Percentiles rank a stretch among this genome's conserved stretches.
phyloP scores from a whole-genome alignment of 2,888 invertebrate genomes.

The Apoda limacodes region DNA sequence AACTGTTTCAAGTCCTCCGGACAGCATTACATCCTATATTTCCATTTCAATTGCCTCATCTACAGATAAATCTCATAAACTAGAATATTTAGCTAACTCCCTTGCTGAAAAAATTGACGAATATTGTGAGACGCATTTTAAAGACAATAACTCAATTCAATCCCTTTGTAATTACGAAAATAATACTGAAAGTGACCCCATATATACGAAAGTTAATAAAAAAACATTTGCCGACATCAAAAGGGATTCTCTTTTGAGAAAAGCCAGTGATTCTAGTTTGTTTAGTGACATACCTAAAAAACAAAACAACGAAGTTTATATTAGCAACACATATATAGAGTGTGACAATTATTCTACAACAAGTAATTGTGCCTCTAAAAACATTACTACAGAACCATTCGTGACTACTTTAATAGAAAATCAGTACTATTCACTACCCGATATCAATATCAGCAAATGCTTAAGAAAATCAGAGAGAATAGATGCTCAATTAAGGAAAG shows the following conservation, averaged over 20 bases:
- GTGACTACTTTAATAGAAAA: constrained; percentile 71
- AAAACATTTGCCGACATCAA: constrained; percentile 67
- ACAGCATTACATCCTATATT: constrained; percentile 64
- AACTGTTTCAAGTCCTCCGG: constrained; percentile 56
- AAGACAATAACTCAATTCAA: constrained; percentile 40
- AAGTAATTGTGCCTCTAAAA: constrained; percentile 51
- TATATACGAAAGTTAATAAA: constrained; percentile 59
- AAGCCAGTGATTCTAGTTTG: constrained; percentile 46
- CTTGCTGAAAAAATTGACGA: constrained; percentile 66
- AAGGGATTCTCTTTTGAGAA: constrained; percentile 42
- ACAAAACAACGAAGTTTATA: constrained; percentile 45
- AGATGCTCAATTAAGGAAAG: constrained; percentile 74
- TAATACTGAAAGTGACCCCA: constrained; percentile 43
- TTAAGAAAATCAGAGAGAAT: constrained; percentile 78
- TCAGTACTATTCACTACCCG: constrained; percentile 78
- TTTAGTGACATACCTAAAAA: constrained; percentile 33
- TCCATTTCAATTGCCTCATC: constrained; percentile 65
- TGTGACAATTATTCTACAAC: constrained; percentile 48
- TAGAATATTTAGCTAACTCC: constrained; percentile 63
- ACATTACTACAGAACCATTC: constrained; percentile 61
- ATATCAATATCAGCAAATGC: constrained; percentile 77
- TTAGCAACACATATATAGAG: constrained; percentile 52
- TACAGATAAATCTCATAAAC: constrained; percentile 55
- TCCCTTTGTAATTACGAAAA: constrained; percentile 36
- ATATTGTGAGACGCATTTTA: constrained; percentile 60